Conservation (phyloP, 2,888 invertebrate genomes). For the Patella ulyssiponensis region DNA sequence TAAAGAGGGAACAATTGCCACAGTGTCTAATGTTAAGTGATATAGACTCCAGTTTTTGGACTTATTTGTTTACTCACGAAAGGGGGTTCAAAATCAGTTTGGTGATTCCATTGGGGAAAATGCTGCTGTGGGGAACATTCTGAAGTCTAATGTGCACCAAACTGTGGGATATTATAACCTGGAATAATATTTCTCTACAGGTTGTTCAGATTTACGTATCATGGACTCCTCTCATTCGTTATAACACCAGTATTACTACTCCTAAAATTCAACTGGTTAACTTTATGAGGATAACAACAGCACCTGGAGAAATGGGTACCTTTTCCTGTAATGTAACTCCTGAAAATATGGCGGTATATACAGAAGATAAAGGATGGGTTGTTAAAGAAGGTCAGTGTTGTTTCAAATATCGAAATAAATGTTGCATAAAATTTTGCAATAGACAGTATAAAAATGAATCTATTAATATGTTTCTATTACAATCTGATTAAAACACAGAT, state of each 20-base stretch:
- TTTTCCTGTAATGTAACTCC: constrained; percentile 38
- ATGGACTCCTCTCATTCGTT: constrained; percentile 31
- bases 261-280: constrained; percentile 49
- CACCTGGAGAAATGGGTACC: constrained; percentile 10
- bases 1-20: too few species aligned
- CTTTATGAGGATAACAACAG: constrained; percentile 41
- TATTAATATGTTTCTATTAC: not conserved
- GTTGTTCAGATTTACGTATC: constrained; percentile 53
- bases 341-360: constrained; percentile 58
- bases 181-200: constrained; percentile 30
- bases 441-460: not conserved
- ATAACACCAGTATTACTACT: constrained; percentile 42
- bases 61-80: too few species aligned
- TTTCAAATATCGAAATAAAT: not conserved
- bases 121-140: too few species aligned
- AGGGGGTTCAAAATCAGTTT: too few species aligned
- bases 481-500: not conserved
- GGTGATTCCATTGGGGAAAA: too few species aligned
- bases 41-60: too few species aligned
- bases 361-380: constrained; percentile 48
- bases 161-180: not conserved
- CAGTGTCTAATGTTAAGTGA: too few species aligned
- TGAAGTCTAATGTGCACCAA: too few species aligned
- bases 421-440: not conserved
- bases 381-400: constrained; percentile 48